Percentiles rank a stretch among this genome's conserved stretches.
phyloP scores from a whole-genome alignment of 2,113 vertebrate genomes.

The Pycnonotus jocosus region DNA sequence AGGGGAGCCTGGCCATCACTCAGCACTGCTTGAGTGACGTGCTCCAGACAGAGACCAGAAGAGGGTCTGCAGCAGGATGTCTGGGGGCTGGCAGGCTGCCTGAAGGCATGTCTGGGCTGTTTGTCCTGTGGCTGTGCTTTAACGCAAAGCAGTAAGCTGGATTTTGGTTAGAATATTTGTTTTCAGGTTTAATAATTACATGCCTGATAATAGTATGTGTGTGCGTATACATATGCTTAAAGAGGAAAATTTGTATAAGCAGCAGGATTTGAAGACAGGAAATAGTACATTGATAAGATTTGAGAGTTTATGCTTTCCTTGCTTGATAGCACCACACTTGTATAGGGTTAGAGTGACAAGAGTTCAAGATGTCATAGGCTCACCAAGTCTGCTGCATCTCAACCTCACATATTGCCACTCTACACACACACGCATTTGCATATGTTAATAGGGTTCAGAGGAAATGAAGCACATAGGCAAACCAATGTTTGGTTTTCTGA shows the following conservation, averaged over 20 bases:
- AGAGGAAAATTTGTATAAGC: neutral
- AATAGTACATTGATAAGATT: neutral
- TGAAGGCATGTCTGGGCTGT: neutral
- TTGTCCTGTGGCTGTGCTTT: neutral
- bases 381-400: neutral
- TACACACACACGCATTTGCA: neutral
- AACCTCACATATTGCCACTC: rapidly evolving
- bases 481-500: neutral
- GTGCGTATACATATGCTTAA: neutral
- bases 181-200: neutral
- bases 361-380: neutral
- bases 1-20: neutral
- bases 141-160: neutral
- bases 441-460: neutral
- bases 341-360: neutral
- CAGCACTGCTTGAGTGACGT: neutral
- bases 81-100: neutral
- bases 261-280: neutral
- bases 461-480: neutral
- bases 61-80: neutral
- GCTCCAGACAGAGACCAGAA: neutral
- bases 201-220: neutral
- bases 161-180: neutral
- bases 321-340: neutral
- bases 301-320: neutral